A percentile compares a stretch with the other conserved stretches of the same genome.
phyloP scores from a whole-genome alignment of 2,113 vertebrate genomes.

The Zosterops borbonicus region DNA sequence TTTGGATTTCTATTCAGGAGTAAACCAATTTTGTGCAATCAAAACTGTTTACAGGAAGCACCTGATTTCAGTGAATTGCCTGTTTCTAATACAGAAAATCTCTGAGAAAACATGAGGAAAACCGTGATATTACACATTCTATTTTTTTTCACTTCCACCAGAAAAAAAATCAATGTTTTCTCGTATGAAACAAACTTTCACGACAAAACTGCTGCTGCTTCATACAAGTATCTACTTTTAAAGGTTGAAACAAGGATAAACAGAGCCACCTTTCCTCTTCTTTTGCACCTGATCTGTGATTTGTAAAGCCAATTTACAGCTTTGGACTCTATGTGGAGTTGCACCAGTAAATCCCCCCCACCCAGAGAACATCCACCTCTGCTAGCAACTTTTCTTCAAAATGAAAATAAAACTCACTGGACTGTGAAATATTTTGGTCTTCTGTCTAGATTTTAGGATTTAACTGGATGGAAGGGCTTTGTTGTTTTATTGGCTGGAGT shows the following conservation, averaged over 20 bases:
- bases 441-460: not conserved
- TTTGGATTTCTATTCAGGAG: not conserved
- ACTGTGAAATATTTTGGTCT: not conserved
- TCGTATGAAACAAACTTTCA: not conserved
- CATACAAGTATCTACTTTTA: not conserved
- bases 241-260: not conserved
- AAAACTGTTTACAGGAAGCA: not conserved
- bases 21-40: not conserved
- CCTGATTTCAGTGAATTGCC: not conserved
- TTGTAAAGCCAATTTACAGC: not conserved
- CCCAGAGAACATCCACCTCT: not conserved
- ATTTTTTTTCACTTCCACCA: not conserved
- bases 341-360: not conserved
- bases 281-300: not conserved
- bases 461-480: not conserved
- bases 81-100: not conserved
- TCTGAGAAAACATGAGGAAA: not conserved
- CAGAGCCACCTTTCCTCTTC: not conserved
- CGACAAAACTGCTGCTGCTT: not conserved
- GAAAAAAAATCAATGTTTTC: not conserved
- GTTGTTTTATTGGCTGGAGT: not conserved
- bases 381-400: not conserved
- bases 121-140: not conserved
- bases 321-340: not conserved
- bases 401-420: not conserved